Evolutionary conservation across 2,797 vertebrate species (phyloP).

Genomic region (Muscicapa striata): DNA sequence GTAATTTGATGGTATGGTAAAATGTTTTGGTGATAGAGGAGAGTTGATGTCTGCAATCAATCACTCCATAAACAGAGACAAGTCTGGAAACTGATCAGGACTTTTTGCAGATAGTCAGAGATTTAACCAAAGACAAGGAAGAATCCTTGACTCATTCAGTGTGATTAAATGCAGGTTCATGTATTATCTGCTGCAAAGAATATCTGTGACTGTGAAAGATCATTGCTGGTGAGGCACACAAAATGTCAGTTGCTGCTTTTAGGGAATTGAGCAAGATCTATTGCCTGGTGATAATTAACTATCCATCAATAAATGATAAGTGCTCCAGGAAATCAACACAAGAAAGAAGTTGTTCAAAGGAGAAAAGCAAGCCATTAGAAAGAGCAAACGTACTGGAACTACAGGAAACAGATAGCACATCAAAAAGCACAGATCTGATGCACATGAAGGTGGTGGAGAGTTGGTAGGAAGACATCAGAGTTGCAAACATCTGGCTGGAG

Average conservation of each 20-base stretch:
- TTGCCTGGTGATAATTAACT: slow-evolving; percentile 56
- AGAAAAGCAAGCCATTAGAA: slow-evolving; percentile 58
- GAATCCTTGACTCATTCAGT: not conserved
- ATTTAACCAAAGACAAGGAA: slow-evolving; percentile 34
- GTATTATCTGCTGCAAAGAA: slow-evolving; percentile 36
- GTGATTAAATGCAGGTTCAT: slow-evolving; percentile 40
- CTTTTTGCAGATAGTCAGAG: slow-evolving; percentile 27
- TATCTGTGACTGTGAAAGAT: slow-evolving; percentile 57
- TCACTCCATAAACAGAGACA: slow-evolving; percentile 14
- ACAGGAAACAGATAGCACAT: slow-evolving; percentile 41
- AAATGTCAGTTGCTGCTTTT: slow-evolving; percentile 45
- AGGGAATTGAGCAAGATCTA: slow-evolving; percentile 51
- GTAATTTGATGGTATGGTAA: slow-evolving; percentile 15
- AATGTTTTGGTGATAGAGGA: not conserved
- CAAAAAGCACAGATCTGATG: slow-evolving; percentile 30
- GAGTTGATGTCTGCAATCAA: slow-evolving; percentile 29
- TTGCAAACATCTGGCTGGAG: slow-evolving; percentile 5
- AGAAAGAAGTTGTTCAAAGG: slow-evolving; percentile 51
- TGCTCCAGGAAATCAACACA: slow-evolving; percentile 37
- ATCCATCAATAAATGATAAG: slow-evolving; percentile 61
- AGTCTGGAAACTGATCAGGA: slow-evolving; percentile 7
- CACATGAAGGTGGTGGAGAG: not conserved
- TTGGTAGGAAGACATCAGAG: not conserved
- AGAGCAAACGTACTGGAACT: not conserved
- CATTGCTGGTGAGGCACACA: not conserved